These are phyloP conservation scores for Orthosia incerta DNA, from an alignment of 2,888 invertebrate species.

Conservation along the genomic window DNA sequence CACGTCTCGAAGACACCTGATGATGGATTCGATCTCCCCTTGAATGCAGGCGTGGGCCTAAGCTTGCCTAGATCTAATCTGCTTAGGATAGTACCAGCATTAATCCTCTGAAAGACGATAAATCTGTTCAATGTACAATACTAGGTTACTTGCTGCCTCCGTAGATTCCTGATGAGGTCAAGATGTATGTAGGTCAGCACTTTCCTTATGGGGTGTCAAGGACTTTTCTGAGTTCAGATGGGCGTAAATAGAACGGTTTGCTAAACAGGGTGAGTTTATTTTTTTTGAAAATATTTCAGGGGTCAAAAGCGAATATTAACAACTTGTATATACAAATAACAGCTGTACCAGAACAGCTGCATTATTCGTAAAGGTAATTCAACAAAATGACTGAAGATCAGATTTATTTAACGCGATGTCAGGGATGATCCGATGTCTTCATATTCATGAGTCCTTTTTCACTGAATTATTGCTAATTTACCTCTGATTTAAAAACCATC, in stretches of 20 bases:
- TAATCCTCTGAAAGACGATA: conserved; percentile 50
- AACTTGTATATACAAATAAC: neutral
- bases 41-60: conserved; percentile 67
- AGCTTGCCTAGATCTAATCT: conserved; percentile 72
- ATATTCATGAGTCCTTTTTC: too few species aligned
- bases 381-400: too few species aligned
- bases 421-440: neutral
- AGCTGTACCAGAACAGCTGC: too few species aligned
- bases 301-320: too few species aligned
- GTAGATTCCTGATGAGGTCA: conserved; percentile 37
- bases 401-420: neutral
- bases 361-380: too few species aligned
- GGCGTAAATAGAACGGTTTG: conserved; percentile 28
- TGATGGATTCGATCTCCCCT: conserved; percentile 44
- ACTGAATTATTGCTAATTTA: too few species aligned
- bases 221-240: conserved; percentile 39
- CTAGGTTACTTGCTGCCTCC: conserved; percentile 21
- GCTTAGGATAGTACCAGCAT: conserved; percentile 71
- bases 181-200: conserved; percentile 59
- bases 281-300: neutral
- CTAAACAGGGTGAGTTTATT: neutral
- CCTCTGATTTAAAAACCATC: neutral
- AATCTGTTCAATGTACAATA: conserved; percentile 51
- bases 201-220: conserved; percentile 58
- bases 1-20: conserved; percentile 44